Base-by-base conservation (phyloP, 2,113 vertebrate species). In the Forbesichthys agassizii region DNA sequence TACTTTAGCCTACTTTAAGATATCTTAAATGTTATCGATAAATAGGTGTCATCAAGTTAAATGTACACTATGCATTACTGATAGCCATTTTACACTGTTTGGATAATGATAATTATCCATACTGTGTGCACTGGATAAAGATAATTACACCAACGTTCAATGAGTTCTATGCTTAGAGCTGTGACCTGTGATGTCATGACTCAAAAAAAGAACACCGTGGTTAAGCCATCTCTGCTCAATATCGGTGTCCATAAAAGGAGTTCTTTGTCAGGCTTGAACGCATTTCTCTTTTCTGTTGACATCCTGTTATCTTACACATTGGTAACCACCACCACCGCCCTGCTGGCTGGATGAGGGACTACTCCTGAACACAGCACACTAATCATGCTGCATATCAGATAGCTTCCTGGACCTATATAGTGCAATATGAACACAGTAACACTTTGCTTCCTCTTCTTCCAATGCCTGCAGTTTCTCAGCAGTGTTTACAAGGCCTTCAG, bases 401-500 rank as follows among this genome's bases (percentile, higher is more conserved):
- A 42, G 65, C 55, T 57, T 11, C n/a, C n/a, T 18, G 7, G 1
- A 13, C 33, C 56, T 58, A 11, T 58, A 33, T 11, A 8, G 33
- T 27, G 18, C 62, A 51, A 11, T 11, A n/a, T 33, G 5, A 47
- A 12, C 61, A 36, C 27, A 13, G 33, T 62, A 36, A 11, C 8
- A 53, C 63, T 27, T 42, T 6, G 4, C 14, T 53, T 10, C 16
- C 69, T 78, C 12, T 85, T 48, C 83, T 74, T 68, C 57, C 54
- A 33, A 78, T 66, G 65, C 71, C 74, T 80, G 61, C 80, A 92
- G 89, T 78, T 91, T 71, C 84, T 91, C 58, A 89, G 80, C 88
- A 89, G 71, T 60, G 27, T 92, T 16, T 89, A 84, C 89, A 89
- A 84, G 74, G 88, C 90, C 78, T 79, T 91, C 62, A 80, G 77